A percentile compares a stretch with the other conserved stretches of the same genome.
phyloP scores from a whole-genome alignment of 1,140 invertebrate genomes.

The Drosophila arizonae region DNA sequence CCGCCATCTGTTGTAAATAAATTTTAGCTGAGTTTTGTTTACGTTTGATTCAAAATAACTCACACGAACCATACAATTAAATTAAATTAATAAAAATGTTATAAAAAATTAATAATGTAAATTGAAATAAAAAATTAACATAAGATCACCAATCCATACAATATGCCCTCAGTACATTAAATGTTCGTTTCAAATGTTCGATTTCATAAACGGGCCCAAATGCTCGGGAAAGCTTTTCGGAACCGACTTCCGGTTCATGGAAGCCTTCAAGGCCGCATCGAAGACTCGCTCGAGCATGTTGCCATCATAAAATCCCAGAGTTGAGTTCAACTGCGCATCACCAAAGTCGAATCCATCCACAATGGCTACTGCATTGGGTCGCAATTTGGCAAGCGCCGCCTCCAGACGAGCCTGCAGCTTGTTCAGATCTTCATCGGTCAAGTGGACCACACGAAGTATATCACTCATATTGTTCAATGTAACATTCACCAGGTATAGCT shows the following conservation, averaged over 20 bases:
- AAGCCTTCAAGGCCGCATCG: slow-evolving; percentile 91
- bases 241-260: slow-evolving; percentile 91
- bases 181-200: slow-evolving; percentile 82
- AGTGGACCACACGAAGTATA: slow-evolving; percentile 86
- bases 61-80: background rate
- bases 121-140: background rate
- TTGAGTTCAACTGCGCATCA: slow-evolving; percentile 91
- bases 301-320: slow-evolving; percentile 94
- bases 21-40: background rate
- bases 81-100: background rate
- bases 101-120: background rate
- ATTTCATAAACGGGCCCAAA: slow-evolving; percentile 89
- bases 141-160: background rate
- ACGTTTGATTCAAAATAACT: background rate
- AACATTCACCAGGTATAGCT: slow-evolving; percentile 90
- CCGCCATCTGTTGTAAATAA: background rate
- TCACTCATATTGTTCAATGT: slow-evolving; percentile 88
- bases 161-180: background rate
- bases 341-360: slow-evolving; percentile 95
- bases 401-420: slow-evolving; percentile 87
- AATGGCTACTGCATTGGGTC: slow-evolving; percentile 93
- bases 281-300: slow-evolving; percentile 94
- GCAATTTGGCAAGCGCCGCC: slow-evolving; percentile 86
- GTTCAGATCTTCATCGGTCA: slow-evolving; percentile 86
- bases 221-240: slow-evolving; percentile 89